Evolutionary conservation across 2,888 invertebrate genomes (phyloP).

Genomic region (Pilophorus perplexus): DNA sequence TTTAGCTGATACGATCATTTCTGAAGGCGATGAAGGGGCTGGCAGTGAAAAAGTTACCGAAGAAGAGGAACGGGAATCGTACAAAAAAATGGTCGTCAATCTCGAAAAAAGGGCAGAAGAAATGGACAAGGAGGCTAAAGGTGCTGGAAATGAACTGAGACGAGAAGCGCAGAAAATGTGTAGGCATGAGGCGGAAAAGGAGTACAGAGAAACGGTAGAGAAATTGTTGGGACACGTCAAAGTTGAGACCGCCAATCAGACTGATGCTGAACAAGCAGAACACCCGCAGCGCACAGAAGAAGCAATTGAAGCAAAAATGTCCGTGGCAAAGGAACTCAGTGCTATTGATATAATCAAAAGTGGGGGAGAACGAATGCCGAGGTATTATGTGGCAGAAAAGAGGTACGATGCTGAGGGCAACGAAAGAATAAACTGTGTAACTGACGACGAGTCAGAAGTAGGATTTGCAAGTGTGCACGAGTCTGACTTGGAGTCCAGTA

Average conservation of each 20-base stretch:
- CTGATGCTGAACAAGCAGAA: too few species aligned
- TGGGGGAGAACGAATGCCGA: background rate
- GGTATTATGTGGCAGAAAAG: slow-evolving; percentile 12
- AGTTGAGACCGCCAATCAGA: too few species aligned
- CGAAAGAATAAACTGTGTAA: background rate
- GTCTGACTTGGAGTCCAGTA: slow-evolving; percentile 7
- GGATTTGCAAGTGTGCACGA: slow-evolving; percentile 1
- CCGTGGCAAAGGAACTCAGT: too few species aligned
- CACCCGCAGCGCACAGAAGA: too few species aligned
- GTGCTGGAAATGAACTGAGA: slow-evolving; percentile 40
- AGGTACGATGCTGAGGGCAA: slow-evolving; percentile 1
- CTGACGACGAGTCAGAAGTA: slow-evolving; percentile 6
- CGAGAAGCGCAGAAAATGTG: background rate
- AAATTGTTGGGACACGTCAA: background rate
- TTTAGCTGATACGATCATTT: background rate
- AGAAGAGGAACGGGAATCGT: slow-evolving; percentile 22
- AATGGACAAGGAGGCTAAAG: slow-evolving; percentile 54
- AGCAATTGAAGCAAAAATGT: background rate
- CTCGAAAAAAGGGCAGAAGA: slow-evolving; percentile 53
- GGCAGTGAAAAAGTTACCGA: slow-evolving; percentile 19
- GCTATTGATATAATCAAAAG: slow-evolving; percentile 8
- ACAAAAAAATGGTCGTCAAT: background rate
- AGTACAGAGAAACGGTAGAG: background rate
- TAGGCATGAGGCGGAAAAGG: background rate
- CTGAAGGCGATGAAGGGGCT: background rate